Evolutionary conservation across 1,140 invertebrate species (phyloP), one percentile per base, ranked within the genome.

Genomic region (Neodiprion virginianus): DNA sequence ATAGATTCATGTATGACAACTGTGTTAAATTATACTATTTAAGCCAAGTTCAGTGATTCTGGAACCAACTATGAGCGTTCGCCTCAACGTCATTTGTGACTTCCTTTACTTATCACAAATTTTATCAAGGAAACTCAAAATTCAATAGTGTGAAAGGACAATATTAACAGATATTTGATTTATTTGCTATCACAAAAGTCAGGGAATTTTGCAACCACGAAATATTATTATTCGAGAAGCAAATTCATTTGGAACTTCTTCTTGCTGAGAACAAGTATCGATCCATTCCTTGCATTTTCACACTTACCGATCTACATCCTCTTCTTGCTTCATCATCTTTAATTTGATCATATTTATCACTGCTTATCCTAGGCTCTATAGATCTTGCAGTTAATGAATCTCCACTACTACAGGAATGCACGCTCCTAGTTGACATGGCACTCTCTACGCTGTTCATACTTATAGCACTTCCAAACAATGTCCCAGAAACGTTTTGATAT

Each of bases 401-500:
- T 28, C 80, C 78, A 8, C 48, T 78, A 47, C n/a, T 1, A 1
- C 68, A 69, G 14, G 71, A 70, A 17, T 28, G 53, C 73, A 78
- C 65, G 50, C 76, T 73, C 65, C 78, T 74, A 23, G 74, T 7
- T 8, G 76, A 78, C 0, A 77, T 68, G 14, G 53, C 72, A 61
- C 71, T 79, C 8, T 28, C 70, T 71, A 76, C 73, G 48, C 75
- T 80, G 28, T 76, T 17, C 21, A 80, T 61, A 67, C 78, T 84
- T 23, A 77, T 80, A 14, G 74, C 73, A 77, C 80, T 78, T 17
- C 83, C 81, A 5, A 80, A 77, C 8, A 81, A 50, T 1, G 76
- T 81, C 74, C 82, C 83, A 14, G 68, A 74, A 8, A 82, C 47
- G 68, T 82, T 84, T 53, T 81, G 79, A 72, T 83, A 84, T 11